A percentile compares a stretch with the other conserved stretches of the same genome.
Conservation (phyloP, 2,888 invertebrate species). For the Metopia argyrocephala region DNA sequence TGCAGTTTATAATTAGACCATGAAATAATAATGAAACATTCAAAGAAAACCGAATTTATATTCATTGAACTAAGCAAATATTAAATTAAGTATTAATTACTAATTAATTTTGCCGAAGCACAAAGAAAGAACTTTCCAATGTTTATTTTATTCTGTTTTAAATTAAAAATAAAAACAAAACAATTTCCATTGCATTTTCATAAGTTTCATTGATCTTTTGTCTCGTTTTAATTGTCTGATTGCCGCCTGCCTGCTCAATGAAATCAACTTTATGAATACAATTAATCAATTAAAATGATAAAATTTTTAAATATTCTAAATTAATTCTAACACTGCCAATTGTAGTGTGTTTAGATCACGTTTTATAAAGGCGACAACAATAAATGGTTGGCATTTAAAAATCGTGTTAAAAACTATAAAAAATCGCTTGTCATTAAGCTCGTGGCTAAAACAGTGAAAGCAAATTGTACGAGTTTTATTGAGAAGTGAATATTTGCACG, state of each 20-base stretch:
- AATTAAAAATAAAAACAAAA: too few species aligned
- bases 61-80: neutral
- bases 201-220: conserved; percentile 3
- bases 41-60: neutral
- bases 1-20: neutral
- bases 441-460: conserved; percentile 21
- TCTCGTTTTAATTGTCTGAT: neutral
- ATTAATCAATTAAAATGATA: neutral
- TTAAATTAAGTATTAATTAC: neutral
- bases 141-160: neutral
- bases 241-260: neutral
- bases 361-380: conserved; percentile 16
- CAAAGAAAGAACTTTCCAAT: neutral
- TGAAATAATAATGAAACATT: neutral
- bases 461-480: conserved; percentile 26
- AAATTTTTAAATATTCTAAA: conserved; percentile 6
- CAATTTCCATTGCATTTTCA: conserved; percentile 1
- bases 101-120: conserved; percentile 16
- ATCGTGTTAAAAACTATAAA: conserved; percentile 16
- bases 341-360: conserved; percentile 42
- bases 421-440: conserved; percentile 34
- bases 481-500: conserved; percentile 32
- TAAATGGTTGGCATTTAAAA: neutral
- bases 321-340: neutral
- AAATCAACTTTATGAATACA: neutral